Conservation (phyloP, 1,140 invertebrate genomes). For the Drosophila cardini region DNA sequence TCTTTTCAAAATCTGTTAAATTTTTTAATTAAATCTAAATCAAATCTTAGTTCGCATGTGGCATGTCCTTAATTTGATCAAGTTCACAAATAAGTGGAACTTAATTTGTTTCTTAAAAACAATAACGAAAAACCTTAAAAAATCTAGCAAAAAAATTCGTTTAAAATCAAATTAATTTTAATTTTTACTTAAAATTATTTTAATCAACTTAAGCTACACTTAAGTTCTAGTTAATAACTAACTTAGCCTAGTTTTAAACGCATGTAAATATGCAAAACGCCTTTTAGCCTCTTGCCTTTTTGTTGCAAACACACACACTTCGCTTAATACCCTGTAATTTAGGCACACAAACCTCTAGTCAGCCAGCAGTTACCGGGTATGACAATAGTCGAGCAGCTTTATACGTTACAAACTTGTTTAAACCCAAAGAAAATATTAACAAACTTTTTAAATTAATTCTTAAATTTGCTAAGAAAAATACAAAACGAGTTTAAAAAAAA, state of each 20-base stretch:
- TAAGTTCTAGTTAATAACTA: neutral
- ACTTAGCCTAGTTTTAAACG: constrained; percentile 1
- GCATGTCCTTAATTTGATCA: too few species aligned
- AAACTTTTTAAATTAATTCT: neutral
- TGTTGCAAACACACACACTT: constrained; percentile 20
- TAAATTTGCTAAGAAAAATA: neutral
- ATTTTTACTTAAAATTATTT: neutral
- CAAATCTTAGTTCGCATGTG: too few species aligned
- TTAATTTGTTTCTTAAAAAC: too few species aligned
- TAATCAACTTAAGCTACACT: constrained; percentile 1
- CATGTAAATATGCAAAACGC: constrained; percentile 18
- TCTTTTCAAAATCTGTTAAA: too few species aligned
- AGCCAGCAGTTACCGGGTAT: neutral
- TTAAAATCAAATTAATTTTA: neutral
- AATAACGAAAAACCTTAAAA: neutral
- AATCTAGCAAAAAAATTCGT: neutral
- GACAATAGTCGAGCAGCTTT: neutral
- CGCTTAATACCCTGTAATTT: constrained; percentile 27
- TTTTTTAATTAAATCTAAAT: too few species aligned
- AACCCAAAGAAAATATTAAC: neutral
- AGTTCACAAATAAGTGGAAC: too few species aligned
- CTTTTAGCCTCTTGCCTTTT: constrained; percentile 27
- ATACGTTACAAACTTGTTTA: constrained; percentile 4
- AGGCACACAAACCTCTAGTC: neutral
- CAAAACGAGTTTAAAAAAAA: neutral